Base-by-base conservation (phyloP, 1,140 invertebrate genomes). In the Metopolophium dirhodum region DNA sequence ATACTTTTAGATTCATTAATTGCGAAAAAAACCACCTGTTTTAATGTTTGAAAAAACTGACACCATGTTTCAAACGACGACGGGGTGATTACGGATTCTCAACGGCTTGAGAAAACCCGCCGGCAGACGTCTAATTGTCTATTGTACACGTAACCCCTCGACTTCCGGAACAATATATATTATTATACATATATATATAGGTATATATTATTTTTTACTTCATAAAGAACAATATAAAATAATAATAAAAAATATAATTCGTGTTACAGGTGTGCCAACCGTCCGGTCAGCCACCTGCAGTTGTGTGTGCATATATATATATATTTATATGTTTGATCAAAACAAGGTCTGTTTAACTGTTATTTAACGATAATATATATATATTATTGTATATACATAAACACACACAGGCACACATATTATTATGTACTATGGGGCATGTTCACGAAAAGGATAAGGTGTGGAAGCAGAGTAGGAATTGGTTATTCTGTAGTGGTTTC, bases 81-180 rank as follows among this genome's bases (percentile, higher is more conserved):
- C 6, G 45, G n/a, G 30, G 26, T 23, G 45, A 82, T 92, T 83
- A 92, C 47, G 82, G 77, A 93, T 93, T 86, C 91, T 83, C 91
- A 93, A 85, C 82, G 91, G 91, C 77, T 86, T 57, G 91, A 57
- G 47, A 93, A 85, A 90, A 93, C 85, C 91, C 47, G 68, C 68
- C 1, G 57, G n/a, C 89, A 93, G 47, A 85, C 91, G 82, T 93
- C 91, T 93, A 93, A 93, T 93, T 83, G 82, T 93, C 91, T 93
- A 93, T 93, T 93, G 91, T 93, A 83, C 41, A 57, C 82, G 77
- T 93, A 93, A 93, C 91, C 91, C 82, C 91, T 93, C 91, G 49
- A 86, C 91, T 93, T 93, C 91, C 91, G 91, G 91, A 93, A 93
- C 35, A 2, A 93, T 61, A 41, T 93, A 54, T 85, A 91, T 49